A percentile compares a stretch with the other conserved stretches of the same genome.
phyloP scores from a whole-genome alignment of 2,113 vertebrate genomes.

The Chaetodon auriga region DNA sequence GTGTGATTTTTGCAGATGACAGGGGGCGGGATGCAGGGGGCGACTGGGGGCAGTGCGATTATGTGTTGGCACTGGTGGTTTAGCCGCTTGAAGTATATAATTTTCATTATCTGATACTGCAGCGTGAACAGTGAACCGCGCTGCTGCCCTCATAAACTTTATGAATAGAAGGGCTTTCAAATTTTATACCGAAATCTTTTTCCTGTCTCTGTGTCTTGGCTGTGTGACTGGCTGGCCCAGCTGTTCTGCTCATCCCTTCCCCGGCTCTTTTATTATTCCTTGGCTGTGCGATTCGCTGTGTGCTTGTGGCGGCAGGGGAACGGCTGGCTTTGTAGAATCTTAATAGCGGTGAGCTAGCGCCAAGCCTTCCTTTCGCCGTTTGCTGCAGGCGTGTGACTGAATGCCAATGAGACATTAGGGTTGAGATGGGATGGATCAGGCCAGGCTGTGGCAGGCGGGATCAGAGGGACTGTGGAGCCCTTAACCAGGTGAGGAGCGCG shows the following conservation, averaged over 20 bases:
- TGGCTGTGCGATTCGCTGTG: conserved; percentile 66
- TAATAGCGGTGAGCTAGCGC: conserved; percentile 71
- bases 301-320: conserved; percentile 70
- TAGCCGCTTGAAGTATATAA: conserved; percentile 27
- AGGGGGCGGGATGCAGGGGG: conserved; percentile 32
- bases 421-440: conserved; percentile 53
- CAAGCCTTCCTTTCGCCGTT: conserved; percentile 60
- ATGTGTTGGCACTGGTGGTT: conserved; percentile 54
- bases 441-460: conserved; percentile 36
- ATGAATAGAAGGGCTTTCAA: conserved; percentile 31
- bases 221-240: conserved; percentile 55
- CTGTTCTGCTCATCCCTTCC: conserved; percentile 57
- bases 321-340: conserved; percentile 80
- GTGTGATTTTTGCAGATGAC: conserved; percentile 57
- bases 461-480: conserved; percentile 58
- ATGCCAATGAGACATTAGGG: conserved; percentile 80
- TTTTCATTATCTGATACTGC: conserved; percentile 48
- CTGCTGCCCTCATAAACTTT: conserved; percentile 36
- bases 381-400: conserved; percentile 71
- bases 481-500: conserved; percentile 54
- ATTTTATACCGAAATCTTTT: conserved; percentile 45
- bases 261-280: conserved; percentile 76
- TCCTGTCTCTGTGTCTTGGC: conserved; percentile 37
- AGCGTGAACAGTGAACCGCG: conserved; percentile 12
- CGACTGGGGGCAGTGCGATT: conserved; percentile 22